Conservation (phyloP, 2,888 invertebrate genomes). For the Pyrocoelia pectoralis region DNA sequence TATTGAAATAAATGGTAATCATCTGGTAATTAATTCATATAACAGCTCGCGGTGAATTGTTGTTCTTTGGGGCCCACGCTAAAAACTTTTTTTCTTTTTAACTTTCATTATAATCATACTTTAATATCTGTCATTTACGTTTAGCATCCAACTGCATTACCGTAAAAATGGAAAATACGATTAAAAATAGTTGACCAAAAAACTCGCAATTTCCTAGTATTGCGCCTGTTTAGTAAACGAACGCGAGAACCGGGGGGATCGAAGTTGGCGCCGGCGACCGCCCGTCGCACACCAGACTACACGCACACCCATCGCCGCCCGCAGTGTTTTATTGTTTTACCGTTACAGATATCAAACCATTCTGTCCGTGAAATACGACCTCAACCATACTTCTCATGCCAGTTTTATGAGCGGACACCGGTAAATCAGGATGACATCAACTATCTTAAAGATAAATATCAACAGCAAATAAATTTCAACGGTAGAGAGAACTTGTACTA, state of each 20-base stretch:
- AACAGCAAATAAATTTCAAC: conserved; percentile 25
- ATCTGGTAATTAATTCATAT: conserved; percentile 47
- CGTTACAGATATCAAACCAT: conserved; percentile 57
- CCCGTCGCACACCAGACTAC: conserved; percentile 57
- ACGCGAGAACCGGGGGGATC: conserved; percentile 27
- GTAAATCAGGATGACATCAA: conserved; percentile 49
- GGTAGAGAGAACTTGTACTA: conserved; percentile 5
- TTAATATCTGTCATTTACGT: conserved; percentile 13
- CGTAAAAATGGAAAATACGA: not conserved
- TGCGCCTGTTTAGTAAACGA: conserved; percentile 21
- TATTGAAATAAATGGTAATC: conserved; percentile 50
- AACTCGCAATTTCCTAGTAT: conserved; percentile 31
- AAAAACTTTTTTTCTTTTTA: conserved; percentile 7
- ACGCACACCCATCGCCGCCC: conserved; percentile 57
- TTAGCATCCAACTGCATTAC: not conserved
- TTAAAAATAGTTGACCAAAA: not conserved
- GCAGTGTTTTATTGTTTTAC: conserved; percentile 61
- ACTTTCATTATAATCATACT: not conserved
- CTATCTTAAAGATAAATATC: conserved; percentile 34
- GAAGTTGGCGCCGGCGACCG: conserved; percentile 57
- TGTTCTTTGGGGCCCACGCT: conserved; percentile 32
- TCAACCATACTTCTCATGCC: conserved; percentile 43
- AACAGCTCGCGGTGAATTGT: conserved; percentile 40
- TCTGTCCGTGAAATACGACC: conserved; percentile 45
- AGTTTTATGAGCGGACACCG: conserved; percentile 47